Percentiles rank a stretch among this genome's conserved stretches.
These are phyloP conservation scores for Cossypha caffra DNA, from an alignment of 2,797 vertebrate species.

Conservation along the genomic window DNA sequence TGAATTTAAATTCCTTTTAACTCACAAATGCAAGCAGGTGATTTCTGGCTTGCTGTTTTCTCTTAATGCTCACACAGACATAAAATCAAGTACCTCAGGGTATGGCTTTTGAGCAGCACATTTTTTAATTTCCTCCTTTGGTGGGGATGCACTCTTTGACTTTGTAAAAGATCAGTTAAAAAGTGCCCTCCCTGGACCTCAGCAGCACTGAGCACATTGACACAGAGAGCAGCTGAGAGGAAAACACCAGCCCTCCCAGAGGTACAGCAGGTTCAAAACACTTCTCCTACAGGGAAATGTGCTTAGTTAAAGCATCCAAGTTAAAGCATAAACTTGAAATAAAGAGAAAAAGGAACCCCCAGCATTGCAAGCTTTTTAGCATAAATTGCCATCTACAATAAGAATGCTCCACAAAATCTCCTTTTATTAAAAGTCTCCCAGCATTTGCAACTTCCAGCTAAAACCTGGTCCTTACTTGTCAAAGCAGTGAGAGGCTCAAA, in stretches of 20 bases:
- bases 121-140: conserved; percentile 44
- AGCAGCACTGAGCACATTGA: conserved; percentile 5
- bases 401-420: conserved; percentile 47
- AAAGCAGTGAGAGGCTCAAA: background rate
- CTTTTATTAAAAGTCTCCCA: conserved; percentile 49
- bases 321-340: background rate
- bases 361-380: background rate
- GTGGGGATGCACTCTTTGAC: conserved; percentile 32
- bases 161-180: conserved; percentile 64
- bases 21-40: background rate
- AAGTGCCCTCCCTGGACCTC: background rate
- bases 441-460: conserved; percentile 18
- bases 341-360: conserved; percentile 37
- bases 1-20: background rate
- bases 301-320: background rate
- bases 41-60: background rate
- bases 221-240: conserved; percentile 23
- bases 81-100: background rate
- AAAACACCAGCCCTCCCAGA: background rate
- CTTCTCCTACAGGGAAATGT: background rate
- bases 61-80: background rate
- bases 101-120: background rate
- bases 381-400: conserved; percentile 57
- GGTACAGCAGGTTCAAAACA: conserved; percentile 43
- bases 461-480: background rate